Evolutionary conservation across 2,113 vertebrate genomes (phyloP).

Genomic region (Hypomesus transpacificus): DNA sequence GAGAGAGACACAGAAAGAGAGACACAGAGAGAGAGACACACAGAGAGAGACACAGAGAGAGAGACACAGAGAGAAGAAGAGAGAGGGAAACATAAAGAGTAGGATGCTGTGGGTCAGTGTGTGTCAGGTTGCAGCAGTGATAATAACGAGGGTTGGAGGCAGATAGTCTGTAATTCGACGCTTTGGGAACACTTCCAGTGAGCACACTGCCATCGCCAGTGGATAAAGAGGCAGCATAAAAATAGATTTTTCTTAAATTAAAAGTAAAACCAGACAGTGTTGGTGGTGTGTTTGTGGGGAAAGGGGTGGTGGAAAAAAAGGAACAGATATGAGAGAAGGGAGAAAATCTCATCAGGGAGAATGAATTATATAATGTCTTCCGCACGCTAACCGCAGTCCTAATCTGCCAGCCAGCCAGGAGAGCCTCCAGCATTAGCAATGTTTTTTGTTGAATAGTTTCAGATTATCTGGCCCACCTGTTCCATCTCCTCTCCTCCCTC

Average conservation of each 20-base stretch:
- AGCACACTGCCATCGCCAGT: too few species aligned
- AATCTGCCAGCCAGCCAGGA: slow-evolving; percentile 63
- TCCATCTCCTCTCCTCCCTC: slow-evolving; percentile 32
- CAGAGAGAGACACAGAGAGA: slow-evolving; percentile 5
- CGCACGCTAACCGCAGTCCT: slow-evolving; percentile 62
- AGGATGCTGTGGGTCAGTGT: background rate
- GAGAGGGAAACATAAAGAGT: background rate
- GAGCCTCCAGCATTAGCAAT: slow-evolving; percentile 65
- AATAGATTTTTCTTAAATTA: slow-evolving; percentile 9
- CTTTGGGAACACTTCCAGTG: too few species aligned
- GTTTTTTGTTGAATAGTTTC: slow-evolving; percentile 54
- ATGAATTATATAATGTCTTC: slow-evolving; percentile 70
- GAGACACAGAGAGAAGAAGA: background rate
- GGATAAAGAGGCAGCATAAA: slow-evolving; percentile 4
- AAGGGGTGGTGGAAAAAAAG: slow-evolving; percentile 29
- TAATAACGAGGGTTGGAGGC: too few species aligned
- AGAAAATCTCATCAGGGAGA: slow-evolving; percentile 67
- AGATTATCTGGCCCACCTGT: slow-evolving; percentile 57
- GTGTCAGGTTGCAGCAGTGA: too few species aligned
- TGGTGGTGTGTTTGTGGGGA: slow-evolving; percentile 15
- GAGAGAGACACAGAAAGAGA: slow-evolving; percentile 53
- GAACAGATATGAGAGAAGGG: slow-evolving; percentile 50
- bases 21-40: too few species aligned
- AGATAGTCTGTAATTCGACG: too few species aligned
- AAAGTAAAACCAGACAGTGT: slow-evolving; percentile 43